Evolutionary conservation across 1,140 invertebrate genomes (phyloP).

Genomic region (Aphelinus certus): DNA sequence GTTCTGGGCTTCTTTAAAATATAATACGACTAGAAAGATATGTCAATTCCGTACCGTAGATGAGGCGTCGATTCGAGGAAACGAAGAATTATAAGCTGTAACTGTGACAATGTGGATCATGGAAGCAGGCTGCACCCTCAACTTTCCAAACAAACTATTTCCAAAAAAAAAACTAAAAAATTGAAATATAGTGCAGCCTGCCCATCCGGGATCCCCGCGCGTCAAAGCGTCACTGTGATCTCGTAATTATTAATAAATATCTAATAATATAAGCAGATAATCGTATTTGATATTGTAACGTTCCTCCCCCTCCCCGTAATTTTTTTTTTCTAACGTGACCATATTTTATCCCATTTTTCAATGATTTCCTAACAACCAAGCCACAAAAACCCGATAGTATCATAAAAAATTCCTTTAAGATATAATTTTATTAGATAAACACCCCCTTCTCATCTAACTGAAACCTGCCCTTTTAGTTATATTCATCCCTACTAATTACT

Average conservation of each 20-base stretch:
- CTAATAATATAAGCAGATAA: conserved; percentile 64
- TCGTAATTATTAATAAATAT: conserved; percentile 67
- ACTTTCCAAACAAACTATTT: conserved; percentile 42
- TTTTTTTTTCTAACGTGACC: not conserved
- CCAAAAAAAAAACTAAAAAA: conserved; percentile 40
- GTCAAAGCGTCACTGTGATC: conserved; percentile 68
- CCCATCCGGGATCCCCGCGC: conserved; percentile 64
- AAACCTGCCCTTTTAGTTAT: conserved; percentile 40
- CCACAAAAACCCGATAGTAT: not conserved
- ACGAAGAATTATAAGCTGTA: conserved; percentile 59
- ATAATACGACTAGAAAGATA: not conserved
- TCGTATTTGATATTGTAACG: conserved; percentile 62
- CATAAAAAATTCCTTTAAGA: too few relatives aligned
- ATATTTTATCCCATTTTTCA: too few relatives aligned
- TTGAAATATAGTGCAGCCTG: conserved; percentile 56
- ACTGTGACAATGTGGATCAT: conserved; percentile 66
- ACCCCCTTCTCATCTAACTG: conserved; percentile 45
- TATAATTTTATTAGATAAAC: too few relatives aligned
- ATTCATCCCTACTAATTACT: conserved; percentile 27
- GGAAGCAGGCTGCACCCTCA: conserved; percentile 59
- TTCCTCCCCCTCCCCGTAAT: conserved; percentile 34
- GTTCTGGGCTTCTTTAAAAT: too few relatives aligned
- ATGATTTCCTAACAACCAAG: conserved; percentile 32
- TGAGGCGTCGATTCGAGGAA: conserved; percentile 17
- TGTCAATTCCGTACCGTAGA: conserved; percentile 16